Percentiles rank a stretch among this genome's conserved stretches.
These are phyloP conservation scores for Hemistola chrysoprasaria DNA, from an alignment of 2,888 invertebrate species.

Conservation along the genomic window DNA sequence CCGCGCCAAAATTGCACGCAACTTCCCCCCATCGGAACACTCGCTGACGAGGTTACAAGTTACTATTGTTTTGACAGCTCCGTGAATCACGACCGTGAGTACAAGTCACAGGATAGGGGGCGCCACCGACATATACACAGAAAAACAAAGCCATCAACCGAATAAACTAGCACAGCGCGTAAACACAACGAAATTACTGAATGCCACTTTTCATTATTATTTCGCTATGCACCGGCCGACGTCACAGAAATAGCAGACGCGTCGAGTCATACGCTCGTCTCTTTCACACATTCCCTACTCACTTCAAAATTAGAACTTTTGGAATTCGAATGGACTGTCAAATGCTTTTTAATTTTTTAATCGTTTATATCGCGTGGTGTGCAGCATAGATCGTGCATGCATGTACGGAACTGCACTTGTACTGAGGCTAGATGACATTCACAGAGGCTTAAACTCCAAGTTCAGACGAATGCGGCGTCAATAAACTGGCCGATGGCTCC, in stretches of 20 bases:
- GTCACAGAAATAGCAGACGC: slow-evolving; percentile 71
- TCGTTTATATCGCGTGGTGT: slow-evolving; percentile 35
- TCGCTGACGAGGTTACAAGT: slow-evolving; percentile 43
- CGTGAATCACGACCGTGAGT: slow-evolving; percentile 54
- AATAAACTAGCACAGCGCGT: slow-evolving; percentile 79
- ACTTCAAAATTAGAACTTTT: slow-evolving; percentile 62
- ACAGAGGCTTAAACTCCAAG: slow-evolving; percentile 72
- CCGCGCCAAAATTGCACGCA: slow-evolving; percentile 54
- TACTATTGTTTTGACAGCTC: slow-evolving; percentile 71
- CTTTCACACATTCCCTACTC: slow-evolving; percentile 57
- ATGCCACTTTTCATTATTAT: slow-evolving; percentile 81
- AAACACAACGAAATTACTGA: slow-evolving; percentile 81
- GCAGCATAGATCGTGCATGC: slow-evolving; percentile 60
- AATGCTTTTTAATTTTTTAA: slow-evolving; percentile 42
- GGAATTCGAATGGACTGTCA: slow-evolving; percentile 52
- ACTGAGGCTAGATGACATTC: slow-evolving; percentile 79
- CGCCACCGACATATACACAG: slow-evolving; percentile 7
- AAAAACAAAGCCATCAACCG: slow-evolving; percentile 56
- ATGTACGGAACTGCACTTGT: slow-evolving; percentile 63
- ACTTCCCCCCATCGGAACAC: slow-evolving; percentile 29
- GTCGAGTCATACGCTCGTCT: slow-evolving; percentile 53
- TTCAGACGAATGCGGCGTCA: slow-evolving; percentile 72
- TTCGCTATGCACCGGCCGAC: slow-evolving; percentile 77
- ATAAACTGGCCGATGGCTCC: slow-evolving; percentile 60
- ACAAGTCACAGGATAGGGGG: slow-evolving; percentile 2